A percentile compares a stretch with the other conserved stretches of the same genome.
These are phyloP conservation scores for Acanthochromis polyacanthus DNA, from an alignment of 2,113 vertebrate species.

Conservation along the genomic window DNA sequence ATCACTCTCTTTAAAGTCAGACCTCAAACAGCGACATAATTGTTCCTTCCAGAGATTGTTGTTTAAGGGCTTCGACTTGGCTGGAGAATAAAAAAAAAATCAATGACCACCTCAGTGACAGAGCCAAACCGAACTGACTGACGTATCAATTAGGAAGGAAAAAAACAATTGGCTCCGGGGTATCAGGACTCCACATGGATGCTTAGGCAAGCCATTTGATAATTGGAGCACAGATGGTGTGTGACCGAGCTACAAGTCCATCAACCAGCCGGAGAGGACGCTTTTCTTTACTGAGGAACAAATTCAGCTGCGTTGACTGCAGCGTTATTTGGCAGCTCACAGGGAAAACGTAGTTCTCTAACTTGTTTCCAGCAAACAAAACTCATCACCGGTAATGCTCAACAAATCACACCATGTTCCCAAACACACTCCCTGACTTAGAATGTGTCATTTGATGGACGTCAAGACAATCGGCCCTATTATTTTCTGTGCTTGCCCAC, in stretches of 20 bases:
- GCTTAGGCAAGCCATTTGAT: constrained; percentile 45
- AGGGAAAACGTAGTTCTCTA: constrained; percentile 18
- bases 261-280: constrained; percentile 39
- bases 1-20: no score
- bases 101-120: constrained; percentile 22
- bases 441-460: neutral
- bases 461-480: constrained; percentile 21
- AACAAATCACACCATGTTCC: constrained; percentile 15
- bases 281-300: constrained; percentile 15
- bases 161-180: constrained; percentile 27
- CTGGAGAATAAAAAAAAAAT: constrained; percentile 1
- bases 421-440: constrained; percentile 25
- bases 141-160: constrained; percentile 48
- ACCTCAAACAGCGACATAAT: neutral
- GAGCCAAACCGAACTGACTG: constrained; percentile 43
- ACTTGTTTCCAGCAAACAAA: constrained; percentile 37
- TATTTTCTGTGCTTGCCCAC: constrained; percentile 18
- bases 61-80: neutral
- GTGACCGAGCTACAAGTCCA: constrained; percentile 48
- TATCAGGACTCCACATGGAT: constrained; percentile 38
- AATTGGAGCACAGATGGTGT: constrained; percentile 65
- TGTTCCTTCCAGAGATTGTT: neutral
- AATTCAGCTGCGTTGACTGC: constrained; percentile 11
- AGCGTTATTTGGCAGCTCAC: constrained; percentile 34
- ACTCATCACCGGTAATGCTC: constrained; percentile 12